Base-by-base conservation (phyloP, 2,797 vertebrate species). In the Arvicola amphibius region DNA sequence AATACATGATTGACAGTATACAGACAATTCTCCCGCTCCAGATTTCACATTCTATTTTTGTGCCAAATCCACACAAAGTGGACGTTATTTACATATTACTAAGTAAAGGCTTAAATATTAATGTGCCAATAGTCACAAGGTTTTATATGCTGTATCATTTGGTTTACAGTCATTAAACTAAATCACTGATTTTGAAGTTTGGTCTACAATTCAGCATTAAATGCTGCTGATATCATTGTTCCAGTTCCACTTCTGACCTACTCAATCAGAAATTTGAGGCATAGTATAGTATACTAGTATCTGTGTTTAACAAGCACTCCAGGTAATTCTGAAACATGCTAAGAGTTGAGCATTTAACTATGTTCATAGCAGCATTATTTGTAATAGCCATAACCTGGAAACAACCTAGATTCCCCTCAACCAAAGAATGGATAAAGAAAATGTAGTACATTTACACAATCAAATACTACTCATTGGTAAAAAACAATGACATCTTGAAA, bases 171-270 rank as follows among this genome's bases (percentile, higher is more conserved):
- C 81, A 77, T 46, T 77, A 9, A 48, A 77, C 4, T 88, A 71
- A 94, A 88, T 0, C 21, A 94, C 19, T 69, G 51, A 32, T 85
- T 90, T 93, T 78, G 23, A 74, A 76, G 40, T 85, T 48, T 91
- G 0, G 25, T 80, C 13, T 40, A 6, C 81, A 25, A 94, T 53
- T 4, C 19, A 78, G 61, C n/a, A 86, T 3, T 37, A 73, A 34
- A 32, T 59, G 17, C 14, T 80, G 10, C 12, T 95, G 25, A 59
- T 90, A 27, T 32, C 67, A 80, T 37, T 48, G 5, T 46, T 94
- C 7, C 9, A 59, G 9, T 1, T 21, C 7, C 56, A 76, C 0
- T 78, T n/a, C 2, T 83, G 8, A 91, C 11, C 4, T 90, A 27
- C 13, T 96, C n/a, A 59, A 59, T 84, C 65, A 95, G 53, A 94